A percentile compares a stretch with the other conserved stretches of the same genome.
phyloP scores from a whole-genome alignment of 2,113 vertebrate species.

The Rhegmatorhina hoffmannsi region DNA sequence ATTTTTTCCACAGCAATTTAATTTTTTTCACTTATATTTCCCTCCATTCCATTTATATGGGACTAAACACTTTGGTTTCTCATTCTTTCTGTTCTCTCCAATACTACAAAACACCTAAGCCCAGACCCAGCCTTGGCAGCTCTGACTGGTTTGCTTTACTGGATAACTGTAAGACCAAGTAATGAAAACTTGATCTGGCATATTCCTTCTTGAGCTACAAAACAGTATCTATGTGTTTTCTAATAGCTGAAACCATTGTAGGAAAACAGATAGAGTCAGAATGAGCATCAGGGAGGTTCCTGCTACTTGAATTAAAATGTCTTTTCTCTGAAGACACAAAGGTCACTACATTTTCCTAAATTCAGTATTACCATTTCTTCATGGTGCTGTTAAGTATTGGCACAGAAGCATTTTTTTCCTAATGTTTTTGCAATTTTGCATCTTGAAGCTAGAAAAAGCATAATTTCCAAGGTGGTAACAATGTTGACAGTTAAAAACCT shows the following conservation, averaged over 20 bases:
- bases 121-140: neutral
- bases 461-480: neutral
- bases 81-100: neutral
- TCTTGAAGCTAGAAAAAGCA: neutral
- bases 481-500: neutral
- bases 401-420: neutral
- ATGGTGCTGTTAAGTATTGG: neutral
- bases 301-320: neutral
- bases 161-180: neutral
- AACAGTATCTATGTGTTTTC: neutral
- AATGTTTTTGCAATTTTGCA: neutral
- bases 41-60: neutral
- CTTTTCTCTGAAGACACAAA: neutral
- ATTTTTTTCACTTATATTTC: neutral
- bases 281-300: neutral
- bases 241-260: neutral
- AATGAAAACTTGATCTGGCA: neutral
- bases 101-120: neutral
- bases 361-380: neutral
- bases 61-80: neutral
- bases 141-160: neutral
- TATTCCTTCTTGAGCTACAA: neutral
- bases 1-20: neutral
- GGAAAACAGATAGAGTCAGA: neutral
- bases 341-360: neutral